phyloP scores from a whole-genome alignment of 37 sponge, comb jelly and placozoan genomes.

The Cliona cf. orientalis region DNA sequence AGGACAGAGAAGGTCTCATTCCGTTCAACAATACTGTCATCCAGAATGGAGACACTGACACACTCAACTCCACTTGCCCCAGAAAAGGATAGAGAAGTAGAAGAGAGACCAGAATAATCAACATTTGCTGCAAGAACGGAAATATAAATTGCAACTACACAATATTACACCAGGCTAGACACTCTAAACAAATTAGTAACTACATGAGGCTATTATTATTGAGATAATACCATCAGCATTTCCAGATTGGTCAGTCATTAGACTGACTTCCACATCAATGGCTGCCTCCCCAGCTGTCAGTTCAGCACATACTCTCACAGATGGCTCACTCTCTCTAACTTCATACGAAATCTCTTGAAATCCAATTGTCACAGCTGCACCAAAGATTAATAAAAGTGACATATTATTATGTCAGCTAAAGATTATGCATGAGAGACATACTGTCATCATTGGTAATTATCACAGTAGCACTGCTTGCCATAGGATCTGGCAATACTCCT shows the following conservation, averaged over 20 bases:
- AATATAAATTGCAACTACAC: no score
- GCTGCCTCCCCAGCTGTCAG: not conserved
- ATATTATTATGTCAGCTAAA: no score
- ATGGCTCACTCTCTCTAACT: not conserved
- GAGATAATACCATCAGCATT: no score
- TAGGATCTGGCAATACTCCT: not conserved
- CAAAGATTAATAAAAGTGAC: no score
- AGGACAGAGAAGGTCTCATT: not conserved
- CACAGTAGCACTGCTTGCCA: not conserved
- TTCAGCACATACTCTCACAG: not conserved
- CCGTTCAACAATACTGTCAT: not conserved
- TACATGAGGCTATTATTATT: no score
- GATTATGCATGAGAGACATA: no score
- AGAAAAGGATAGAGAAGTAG: not conserved
- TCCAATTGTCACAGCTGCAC: no score
- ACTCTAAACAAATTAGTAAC: no score
- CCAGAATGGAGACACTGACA: not conserved
- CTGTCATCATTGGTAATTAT: not conserved
- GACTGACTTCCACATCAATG: not conserved
- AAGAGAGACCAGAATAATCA: not conserved
- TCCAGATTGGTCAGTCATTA: no score
- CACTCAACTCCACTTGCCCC: not conserved
- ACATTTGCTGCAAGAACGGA: not conserved
- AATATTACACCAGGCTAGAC: no score
- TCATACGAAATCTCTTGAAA: no score